A percentile compares a stretch with the other conserved stretches of the same genome.
These are phyloP conservation scores for Xylocopa sonorina DNA, from an alignment of 1,140 invertebrate species.

Conservation along the genomic window DNA sequence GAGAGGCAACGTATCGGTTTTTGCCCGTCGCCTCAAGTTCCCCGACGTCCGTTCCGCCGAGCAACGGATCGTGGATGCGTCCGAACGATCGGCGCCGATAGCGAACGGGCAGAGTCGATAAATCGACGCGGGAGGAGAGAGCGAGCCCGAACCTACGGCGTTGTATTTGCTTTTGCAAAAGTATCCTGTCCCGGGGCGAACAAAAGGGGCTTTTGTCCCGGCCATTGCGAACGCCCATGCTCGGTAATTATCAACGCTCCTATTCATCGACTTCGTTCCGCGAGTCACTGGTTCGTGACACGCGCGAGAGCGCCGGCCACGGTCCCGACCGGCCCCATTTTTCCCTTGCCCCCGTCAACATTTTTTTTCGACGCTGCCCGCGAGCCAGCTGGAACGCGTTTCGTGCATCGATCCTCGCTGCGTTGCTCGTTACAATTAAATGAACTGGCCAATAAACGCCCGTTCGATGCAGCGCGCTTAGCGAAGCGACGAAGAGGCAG, in stretches of 20 bases:
- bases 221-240: constrained; percentile 41
- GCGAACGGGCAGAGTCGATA: constrained; percentile 1
- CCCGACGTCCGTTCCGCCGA: background rate
- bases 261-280: constrained; percentile 52
- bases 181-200: constrained; percentile 43
- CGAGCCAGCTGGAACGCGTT: too few species aligned
- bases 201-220: constrained; percentile 50
- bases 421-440: too few species aligned
- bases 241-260: constrained; percentile 54
- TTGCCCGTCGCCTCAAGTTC: background rate
- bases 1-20: background rate
- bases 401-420: too few species aligned
- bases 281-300: constrained; percentile 39
- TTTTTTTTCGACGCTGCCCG: constrained; percentile 8
- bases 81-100: constrained; percentile 8
- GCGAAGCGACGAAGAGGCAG: too few species aligned
- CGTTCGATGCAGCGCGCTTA: too few species aligned
- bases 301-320: background rate
- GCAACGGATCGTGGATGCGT: background rate
- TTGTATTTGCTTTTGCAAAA: constrained; percentile 45
- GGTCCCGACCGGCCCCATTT: background rate
- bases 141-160: constrained; percentile 16
- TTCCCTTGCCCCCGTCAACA: background rate
- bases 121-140: background rate
- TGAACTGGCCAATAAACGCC: too few species aligned